Evolutionary conservation across 1,140 invertebrate genomes (phyloP).

Genomic region (Episyrphus balteatus): DNA sequence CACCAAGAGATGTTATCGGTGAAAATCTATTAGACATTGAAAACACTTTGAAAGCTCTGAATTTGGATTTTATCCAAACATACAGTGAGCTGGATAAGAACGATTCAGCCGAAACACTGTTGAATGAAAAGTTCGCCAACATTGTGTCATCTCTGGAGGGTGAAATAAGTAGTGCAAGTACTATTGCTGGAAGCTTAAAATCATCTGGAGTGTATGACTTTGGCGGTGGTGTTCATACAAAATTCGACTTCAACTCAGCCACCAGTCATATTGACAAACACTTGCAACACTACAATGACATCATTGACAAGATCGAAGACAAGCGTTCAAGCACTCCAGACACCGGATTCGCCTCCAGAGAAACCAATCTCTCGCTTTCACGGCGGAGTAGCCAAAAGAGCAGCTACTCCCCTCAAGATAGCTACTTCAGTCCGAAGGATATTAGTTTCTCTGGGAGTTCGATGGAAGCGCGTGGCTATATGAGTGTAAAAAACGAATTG

Average conservation of each 20-base stretch:
- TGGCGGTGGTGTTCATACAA: constrained; percentile 31
- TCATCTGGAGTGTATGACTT: constrained; percentile 29
- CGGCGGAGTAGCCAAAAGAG: constrained; percentile 34
- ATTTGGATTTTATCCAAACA: constrained; percentile 36
- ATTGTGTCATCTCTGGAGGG: constrained; percentile 25
- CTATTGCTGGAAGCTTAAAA: constrained; percentile 20
- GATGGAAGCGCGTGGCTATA: background rate
- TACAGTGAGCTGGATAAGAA: constrained; percentile 36
- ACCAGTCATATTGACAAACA: constrained; percentile 33
- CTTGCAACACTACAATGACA: constrained; percentile 28
- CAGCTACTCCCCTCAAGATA: constrained; percentile 35
- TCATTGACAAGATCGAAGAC: constrained; percentile 13
- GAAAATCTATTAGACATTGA: constrained; percentile 36
- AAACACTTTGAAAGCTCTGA: constrained; percentile 32
- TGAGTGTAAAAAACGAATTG: background rate
- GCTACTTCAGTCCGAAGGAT: constrained; percentile 27
- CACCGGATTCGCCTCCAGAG: constrained; percentile 32
- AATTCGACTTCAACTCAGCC: constrained; percentile 33
- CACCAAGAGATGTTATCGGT: constrained; percentile 17
- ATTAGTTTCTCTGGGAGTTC: no score
- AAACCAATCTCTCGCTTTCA: constrained; percentile 32
- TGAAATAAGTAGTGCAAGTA: constrained; percentile 29
- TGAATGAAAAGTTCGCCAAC: constrained; percentile 29
- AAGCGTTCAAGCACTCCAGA: constrained; percentile 34
- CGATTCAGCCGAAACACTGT: constrained; percentile 34